A percentile compares a stretch with the other conserved stretches of the same genome.
These are phyloP conservation scores for Willisornis vidua DNA, from an alignment of 2,113 vertebrate genomes.

Conservation along the genomic window DNA sequence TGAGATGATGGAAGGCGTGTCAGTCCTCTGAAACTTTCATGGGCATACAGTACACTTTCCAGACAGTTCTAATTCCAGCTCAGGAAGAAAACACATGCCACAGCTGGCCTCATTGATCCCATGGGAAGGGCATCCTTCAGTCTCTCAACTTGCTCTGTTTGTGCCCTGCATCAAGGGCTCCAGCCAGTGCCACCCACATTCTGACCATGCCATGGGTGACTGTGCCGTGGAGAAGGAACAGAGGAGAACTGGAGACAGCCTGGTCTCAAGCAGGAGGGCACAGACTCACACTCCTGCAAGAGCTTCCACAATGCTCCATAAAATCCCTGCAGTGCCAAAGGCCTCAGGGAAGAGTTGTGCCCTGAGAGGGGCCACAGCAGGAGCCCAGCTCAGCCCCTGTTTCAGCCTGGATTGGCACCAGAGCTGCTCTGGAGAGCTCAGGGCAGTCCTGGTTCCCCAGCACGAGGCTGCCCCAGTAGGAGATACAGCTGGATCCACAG, in stretches of 20 bases:
- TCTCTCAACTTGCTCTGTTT: not conserved
- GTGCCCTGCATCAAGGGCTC: fast-evolving
- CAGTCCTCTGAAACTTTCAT: not conserved
- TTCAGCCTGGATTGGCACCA: not conserved
- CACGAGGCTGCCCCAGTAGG: fast-evolving
- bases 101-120: not conserved
- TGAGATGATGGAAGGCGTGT: not conserved
- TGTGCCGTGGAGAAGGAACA: not conserved
- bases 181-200: not conserved
- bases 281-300: not conserved
- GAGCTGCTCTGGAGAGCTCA: not conserved
- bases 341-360: not conserved
- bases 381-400: not conserved
- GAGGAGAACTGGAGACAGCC: not conserved
- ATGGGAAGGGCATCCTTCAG: not conserved
- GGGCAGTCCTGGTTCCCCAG: not conserved
- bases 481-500: not conserved
- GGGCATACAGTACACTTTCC: not conserved
- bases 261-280: not conserved
- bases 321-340: not conserved
- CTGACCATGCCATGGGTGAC: not conserved
- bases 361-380: fast-evolving
- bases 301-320: not conserved
- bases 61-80: not conserved
- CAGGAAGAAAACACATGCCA: not conserved